Evolutionary conservation across 2,113 vertebrate genomes (phyloP), one percentile per base, ranked within the genome.

Genomic region (Apodemus speciosus): DNA sequence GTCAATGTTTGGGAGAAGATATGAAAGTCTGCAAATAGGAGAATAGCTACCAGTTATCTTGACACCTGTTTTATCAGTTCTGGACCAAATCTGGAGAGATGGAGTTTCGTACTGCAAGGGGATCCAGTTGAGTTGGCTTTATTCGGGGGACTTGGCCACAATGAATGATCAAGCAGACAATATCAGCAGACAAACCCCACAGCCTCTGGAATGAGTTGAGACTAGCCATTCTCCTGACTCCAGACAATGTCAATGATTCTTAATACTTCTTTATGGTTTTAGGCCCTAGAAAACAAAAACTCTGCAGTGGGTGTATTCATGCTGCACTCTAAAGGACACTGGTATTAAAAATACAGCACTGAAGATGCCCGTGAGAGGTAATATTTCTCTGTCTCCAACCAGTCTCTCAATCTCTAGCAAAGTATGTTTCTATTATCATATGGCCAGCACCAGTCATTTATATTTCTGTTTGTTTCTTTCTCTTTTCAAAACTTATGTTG

Each of bases 1-100:
- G 53, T 76, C 89, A 38, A 5, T 89, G 83, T 93, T 60, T 93
- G 16, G 68, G 62, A 93, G 32, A 72, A 25, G 21, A 49, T 88
- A 21, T 23, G 56, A 95, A 95, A 92, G 1, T 79, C 8, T 56
- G 68, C 56, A 16, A 30, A 35, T 69, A 79, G 84, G 25, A 56
- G 83, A 46, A 95, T 85, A 94, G 49, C 3, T 32, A 58, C 83
- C 51, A 71, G 7, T 71, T 76, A 81, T 35, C 30, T 4, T 73
- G 60, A 73, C 71, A 84, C 32, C 85, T 93, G 38, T 18, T 92
- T 69, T 75, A 68, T 92, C 68, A 20, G 32, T 18, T 80, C 56
- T 89, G 87, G 51, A 72, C 25, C 64, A 80, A 49, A 68, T 89
- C 38, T 95, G 53, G 49, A 6, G 30, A 89, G 83, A 49, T 27